Base-by-base conservation (phyloP, 2,797 vertebrate genomes). In the Lacerta viridis region DNA sequence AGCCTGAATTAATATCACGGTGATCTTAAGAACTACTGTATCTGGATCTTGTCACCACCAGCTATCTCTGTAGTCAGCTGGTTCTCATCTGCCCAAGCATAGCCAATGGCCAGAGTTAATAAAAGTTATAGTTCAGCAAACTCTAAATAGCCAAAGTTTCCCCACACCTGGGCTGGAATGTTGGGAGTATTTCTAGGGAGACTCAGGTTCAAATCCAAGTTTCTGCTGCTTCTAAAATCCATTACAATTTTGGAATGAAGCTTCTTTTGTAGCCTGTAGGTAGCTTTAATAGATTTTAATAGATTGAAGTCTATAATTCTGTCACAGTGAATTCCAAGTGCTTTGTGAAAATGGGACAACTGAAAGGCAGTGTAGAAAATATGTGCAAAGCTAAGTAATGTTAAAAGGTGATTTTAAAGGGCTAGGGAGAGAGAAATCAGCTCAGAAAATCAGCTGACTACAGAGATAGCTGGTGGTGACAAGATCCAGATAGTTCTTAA, bases 361-460 rank as follows among this genome's bases (percentile, higher is more conserved):
- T 86, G 23, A 23, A 20, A 23, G 25, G 43, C 20, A 50, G 33
- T 46, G 50, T 39, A 80, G 46, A 46, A 50, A 80, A 85, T 71
- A 76, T 29, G 17, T 8, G 36, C 77, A 36, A n/a, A 89, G n/a
- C 84, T 88, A 80, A 93, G 41, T 64, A 74, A 89, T 75, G 50
- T 86, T 5, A 41, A 77, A 74, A 55, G 25, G 29, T 0, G 64
- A n/a, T 27, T 80, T 66, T 90, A 84, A 61, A 20, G 39, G 89
- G 83, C 46, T 46, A 18, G n/a, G 85, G 89, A 87, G 33, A 33
- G 33, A 33, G 2, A 33, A 33, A 33, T 33, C 33, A 33, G 33
- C 33, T 33, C 33, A 33, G 33, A 85, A 71, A 83, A 88, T 2
- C 87, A 87, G 59, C 39, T 92, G 74, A 84, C 83, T 69, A 88